phyloP scores from a whole-genome alignment of 2,797 vertebrate species.

The Enteromius anoplus region DNA sequence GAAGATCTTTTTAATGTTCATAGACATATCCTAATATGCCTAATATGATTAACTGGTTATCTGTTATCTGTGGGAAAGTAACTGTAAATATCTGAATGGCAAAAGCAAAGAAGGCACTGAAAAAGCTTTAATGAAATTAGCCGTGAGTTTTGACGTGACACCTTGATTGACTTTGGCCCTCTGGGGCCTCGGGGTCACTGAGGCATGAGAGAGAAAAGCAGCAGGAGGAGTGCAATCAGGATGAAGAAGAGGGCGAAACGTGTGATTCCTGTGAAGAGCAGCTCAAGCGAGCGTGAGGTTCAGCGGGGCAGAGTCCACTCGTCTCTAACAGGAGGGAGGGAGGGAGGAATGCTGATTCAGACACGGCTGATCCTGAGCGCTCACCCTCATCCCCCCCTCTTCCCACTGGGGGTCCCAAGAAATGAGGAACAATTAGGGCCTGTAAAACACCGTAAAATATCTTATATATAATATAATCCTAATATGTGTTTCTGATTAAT shows the following conservation, averaged over 20 bases:
- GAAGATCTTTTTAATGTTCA: background rate
- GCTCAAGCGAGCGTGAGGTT: slow-evolving; percentile 61
- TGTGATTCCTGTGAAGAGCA: slow-evolving; percentile 56
- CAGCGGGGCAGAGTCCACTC: slow-evolving; percentile 60
- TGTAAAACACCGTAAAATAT: background rate
- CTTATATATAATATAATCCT: background rate
- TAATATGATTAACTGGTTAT: no score
- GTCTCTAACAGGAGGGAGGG: slow-evolving; percentile 33
- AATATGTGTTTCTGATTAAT: background rate
- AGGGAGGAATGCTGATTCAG: slow-evolving; percentile 57
- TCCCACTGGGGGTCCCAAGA: slow-evolving; percentile 40
- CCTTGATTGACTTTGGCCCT: slow-evolving; percentile 44
- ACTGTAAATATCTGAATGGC: no score
- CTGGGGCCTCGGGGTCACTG: slow-evolving; percentile 36
- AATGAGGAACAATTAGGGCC: slow-evolving; percentile 31
- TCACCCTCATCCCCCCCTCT: slow-evolving; percentile 56
- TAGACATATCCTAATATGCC: background rate
- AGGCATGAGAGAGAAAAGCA: slow-evolving; percentile 57
- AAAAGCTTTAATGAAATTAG: background rate
- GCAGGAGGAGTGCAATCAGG: slow-evolving; percentile 37
- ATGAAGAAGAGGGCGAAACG: slow-evolving; percentile 57
- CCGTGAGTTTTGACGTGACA: slow-evolving; percentile 1
- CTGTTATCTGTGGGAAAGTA: background rate
- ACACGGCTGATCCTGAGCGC: slow-evolving; percentile 50
- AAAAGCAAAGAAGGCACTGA: background rate